Conservation (phyloP, 2,113 vertebrate species). For the Nycticorax nycticorax region DNA sequence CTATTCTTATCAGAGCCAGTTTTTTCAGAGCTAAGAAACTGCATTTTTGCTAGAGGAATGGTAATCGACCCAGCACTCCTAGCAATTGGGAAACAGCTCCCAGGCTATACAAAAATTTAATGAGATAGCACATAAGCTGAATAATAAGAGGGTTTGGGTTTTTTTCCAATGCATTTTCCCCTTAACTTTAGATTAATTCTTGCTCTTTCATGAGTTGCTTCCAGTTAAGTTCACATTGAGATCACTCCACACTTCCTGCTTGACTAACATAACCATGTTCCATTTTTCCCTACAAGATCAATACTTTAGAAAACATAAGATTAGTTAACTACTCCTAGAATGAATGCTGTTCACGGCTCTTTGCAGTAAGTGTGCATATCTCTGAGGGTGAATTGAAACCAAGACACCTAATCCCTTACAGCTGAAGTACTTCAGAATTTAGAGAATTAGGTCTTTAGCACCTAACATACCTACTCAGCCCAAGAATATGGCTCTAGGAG, state of each 20-base stretch:
- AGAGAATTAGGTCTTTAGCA: not conserved
- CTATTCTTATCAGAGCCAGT: not conserved
- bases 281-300: not conserved
- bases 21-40: not conserved
- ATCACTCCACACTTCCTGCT: not conserved
- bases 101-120: not conserved
- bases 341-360: not conserved
- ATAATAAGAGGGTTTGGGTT: not conserved
- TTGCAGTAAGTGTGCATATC: not conserved
- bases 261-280: not conserved
- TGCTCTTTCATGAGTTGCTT: not conserved
- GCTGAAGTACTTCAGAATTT: not conserved
- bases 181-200: not conserved
- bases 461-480: not conserved
- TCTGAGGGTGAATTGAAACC: not conserved
- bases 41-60: not conserved
- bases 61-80: not conserved
- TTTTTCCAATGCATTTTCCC: not conserved
- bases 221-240: accelerated
- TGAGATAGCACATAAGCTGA: not conserved
- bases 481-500: not conserved
- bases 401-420: not conserved
- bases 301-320: not conserved
- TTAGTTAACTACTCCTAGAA: not conserved
- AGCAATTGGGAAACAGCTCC: not conserved